phyloP scores from a whole-genome alignment of 2,113 vertebrate genomes.

The Petrocephalus microphthalmus region DNA sequence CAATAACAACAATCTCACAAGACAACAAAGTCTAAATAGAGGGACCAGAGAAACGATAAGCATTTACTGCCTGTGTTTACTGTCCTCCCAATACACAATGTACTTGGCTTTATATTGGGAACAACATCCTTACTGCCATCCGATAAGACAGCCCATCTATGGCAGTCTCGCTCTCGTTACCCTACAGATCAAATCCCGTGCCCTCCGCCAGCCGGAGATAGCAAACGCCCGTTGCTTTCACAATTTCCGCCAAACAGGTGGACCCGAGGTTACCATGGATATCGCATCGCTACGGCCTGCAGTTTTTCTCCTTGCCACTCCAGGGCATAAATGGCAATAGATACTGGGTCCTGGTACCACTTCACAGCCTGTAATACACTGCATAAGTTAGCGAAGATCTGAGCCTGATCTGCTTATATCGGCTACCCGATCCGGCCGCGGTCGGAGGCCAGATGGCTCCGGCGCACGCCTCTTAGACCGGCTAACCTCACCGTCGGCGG shows the following conservation, averaged over 20 bases:
- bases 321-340: background rate
- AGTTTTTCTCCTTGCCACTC: background rate
- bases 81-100: background rate
- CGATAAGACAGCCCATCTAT: background rate
- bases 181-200: background rate
- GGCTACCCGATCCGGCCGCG: background rate
- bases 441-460: too few species aligned
- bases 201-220: background rate
- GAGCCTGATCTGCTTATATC: background rate
- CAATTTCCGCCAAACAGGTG: slow-evolving; percentile 4
- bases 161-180: background rate
- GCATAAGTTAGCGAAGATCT: background rate
- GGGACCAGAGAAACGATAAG: background rate
- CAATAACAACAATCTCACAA: background rate
- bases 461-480: background rate
- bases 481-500: background rate
- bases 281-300: background rate
- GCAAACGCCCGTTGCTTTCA: background rate
- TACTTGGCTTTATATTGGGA: background rate
- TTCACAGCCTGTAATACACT: background rate
- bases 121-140: background rate
- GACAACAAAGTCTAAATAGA: background rate
- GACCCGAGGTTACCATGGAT: background rate
- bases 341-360: background rate
- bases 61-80: background rate